Evolutionary conservation across 1,140 invertebrate genomes (phyloP).

Genomic region (Cydia pomonella): DNA sequence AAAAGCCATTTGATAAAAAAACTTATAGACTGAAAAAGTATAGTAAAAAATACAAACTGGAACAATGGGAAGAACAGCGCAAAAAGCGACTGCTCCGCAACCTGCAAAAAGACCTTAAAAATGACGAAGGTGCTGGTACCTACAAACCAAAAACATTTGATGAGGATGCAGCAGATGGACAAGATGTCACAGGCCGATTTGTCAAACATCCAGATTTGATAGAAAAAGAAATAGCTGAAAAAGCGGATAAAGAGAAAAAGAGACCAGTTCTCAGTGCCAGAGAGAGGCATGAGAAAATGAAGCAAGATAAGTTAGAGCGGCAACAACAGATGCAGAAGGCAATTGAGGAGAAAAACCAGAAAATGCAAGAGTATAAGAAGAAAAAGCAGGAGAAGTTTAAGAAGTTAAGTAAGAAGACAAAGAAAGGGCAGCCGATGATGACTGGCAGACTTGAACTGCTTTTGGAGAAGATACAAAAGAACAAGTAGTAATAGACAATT

Average conservation of each 20-base stretch:
- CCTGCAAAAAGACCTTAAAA: constrained; percentile 82
- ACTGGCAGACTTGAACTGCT: constrained; percentile 86
- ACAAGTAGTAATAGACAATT: constrained; percentile 21
- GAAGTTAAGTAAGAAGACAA: constrained; percentile 86
- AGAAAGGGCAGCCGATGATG: constrained; percentile 90
- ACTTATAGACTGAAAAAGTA: constrained; percentile 84
- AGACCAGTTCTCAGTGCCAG: constrained; percentile 81
- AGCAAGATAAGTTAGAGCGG: constrained; percentile 81
- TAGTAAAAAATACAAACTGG: constrained; percentile 85
- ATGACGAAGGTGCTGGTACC: constrained; percentile 62
- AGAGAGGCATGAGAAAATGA: constrained; percentile 78
- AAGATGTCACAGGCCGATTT: constrained; percentile 58
- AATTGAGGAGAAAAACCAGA: constrained; percentile 82
- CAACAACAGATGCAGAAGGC: constrained; percentile 75
- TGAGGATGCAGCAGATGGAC: constrained; percentile 54
- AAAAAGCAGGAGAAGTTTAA: constrained; percentile 85
- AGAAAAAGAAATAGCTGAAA: constrained; percentile 49
- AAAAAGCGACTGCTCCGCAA: constrained; percentile 80
- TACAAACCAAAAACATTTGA: constrained; percentile 70
- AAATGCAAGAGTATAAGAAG: constrained; percentile 84
- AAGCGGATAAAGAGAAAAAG: constrained; percentile 51
- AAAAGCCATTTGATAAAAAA: constrained; percentile 84
- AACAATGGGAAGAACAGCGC: constrained; percentile 84
- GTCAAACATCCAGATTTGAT: constrained; percentile 73
- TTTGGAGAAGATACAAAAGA: constrained; percentile 83